These are phyloP conservation scores for Leptothorax acervorum DNA, from an alignment of 2,888 invertebrate genomes.

Conservation along the genomic window DNA sequence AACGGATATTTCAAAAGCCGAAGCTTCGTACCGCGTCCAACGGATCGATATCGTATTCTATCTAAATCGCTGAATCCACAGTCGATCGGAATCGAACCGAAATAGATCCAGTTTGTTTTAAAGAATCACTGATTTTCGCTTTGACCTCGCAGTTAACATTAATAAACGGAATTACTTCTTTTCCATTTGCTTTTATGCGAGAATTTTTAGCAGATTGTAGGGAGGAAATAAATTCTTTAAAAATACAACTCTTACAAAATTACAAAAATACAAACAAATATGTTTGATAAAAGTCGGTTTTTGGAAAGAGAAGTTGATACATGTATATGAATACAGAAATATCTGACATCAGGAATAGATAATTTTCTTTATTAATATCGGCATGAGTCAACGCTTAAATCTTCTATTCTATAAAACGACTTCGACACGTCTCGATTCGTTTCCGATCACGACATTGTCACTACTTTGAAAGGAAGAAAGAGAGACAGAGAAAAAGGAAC, in stretches of 20 bases:
- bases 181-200: not conserved
- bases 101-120: constrained; percentile 9
- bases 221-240: not conserved
- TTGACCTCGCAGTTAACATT: not conserved
- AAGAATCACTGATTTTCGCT: not conserved
- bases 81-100: constrained; percentile 30
- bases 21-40: constrained; percentile 49
- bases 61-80: constrained; percentile 24
- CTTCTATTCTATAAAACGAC: constrained; percentile 17
- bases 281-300: not conserved
- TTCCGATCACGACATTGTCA: constrained; percentile 18
- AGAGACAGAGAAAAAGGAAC: constrained; percentile 34
- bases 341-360: not conserved
- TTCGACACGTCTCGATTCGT: constrained; percentile 15
- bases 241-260: not conserved
- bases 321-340: not conserved
- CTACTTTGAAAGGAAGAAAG: constrained; percentile 41
- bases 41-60: constrained; percentile 45
- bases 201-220: not conserved
- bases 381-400: constrained; percentile 11
- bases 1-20: constrained; percentile 42
- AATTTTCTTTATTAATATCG: not conserved
- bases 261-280: not conserved
- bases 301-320: not conserved
- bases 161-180: not conserved